Percentiles rank a stretch among this genome's conserved stretches.
These are phyloP conservation scores for Sebastes ruberrimus DNA, from an alignment of 2,797 vertebrate genomes.

Conservation along the genomic window DNA sequence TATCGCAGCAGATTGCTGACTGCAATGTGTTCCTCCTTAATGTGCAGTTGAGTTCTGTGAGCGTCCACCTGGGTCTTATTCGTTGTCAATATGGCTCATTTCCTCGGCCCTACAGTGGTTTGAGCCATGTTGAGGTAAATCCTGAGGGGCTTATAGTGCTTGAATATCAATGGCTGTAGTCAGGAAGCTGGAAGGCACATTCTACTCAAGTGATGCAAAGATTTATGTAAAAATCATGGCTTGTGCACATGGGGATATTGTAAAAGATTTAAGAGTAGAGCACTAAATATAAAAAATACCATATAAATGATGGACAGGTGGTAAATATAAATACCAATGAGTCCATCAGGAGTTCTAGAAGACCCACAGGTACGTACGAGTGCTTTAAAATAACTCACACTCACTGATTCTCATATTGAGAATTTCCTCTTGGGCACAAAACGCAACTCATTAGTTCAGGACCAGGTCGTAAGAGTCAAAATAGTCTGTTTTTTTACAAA, in stretches of 20 bases:
- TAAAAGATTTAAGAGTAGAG: not conserved
- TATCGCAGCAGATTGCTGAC: not conserved
- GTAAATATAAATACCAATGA: not conserved
- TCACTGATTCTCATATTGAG: not conserved
- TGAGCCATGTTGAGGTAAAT: not conserved
- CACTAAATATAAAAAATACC: not conserved
- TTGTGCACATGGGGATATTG: not conserved
- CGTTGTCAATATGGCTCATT: constrained; percentile 19
- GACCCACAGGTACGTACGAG: not conserved
- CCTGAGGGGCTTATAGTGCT: not conserved
- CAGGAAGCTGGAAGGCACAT: not conserved
- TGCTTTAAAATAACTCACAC: not conserved
- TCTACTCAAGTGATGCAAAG: not conserved
- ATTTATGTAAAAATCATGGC: not conserved
- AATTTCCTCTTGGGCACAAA: not conserved
- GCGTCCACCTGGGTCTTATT: constrained; percentile 13
- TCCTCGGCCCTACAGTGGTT: not conserved
- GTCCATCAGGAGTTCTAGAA: not conserved
- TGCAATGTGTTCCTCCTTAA: constrained; percentile 14
- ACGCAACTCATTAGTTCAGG: not conserved
- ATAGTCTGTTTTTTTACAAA: not conserved
- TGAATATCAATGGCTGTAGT: not conserved
- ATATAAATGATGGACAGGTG: not conserved
- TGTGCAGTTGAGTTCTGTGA: constrained; percentile 12
- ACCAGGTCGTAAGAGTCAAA: not conserved